Conservation (phyloP, 2,113 vertebrate genomes). For the Haplochromis vanheusdeni region DNA sequence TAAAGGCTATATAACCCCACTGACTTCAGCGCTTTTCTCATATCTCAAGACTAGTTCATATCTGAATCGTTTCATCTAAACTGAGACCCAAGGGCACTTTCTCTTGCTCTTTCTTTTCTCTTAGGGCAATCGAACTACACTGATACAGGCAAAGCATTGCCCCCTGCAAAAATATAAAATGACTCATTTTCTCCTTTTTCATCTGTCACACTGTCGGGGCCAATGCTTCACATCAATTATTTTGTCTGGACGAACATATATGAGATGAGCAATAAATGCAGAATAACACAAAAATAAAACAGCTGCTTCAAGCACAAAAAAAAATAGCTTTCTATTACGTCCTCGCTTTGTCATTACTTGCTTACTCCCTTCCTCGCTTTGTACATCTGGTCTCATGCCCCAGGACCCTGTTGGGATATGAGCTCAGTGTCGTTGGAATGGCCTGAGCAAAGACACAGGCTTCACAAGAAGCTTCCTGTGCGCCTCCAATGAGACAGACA, state of each 20-base stretch:
- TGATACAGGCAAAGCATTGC: not conserved
- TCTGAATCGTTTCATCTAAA: slow-evolving; percentile 41
- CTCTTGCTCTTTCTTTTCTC: slow-evolving; percentile 1
- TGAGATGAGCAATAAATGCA: not conserved
- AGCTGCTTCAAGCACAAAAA: slow-evolving; percentile 15
- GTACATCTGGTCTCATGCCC: slow-evolving; percentile 43
- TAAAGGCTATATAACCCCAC: slow-evolving; percentile 27
- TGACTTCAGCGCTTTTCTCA: slow-evolving; percentile 19
- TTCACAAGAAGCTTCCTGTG: slow-evolving; percentile 30
- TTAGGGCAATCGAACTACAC: not conserved
- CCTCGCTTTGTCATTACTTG: slow-evolving; percentile 13
- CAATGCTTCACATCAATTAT: not conserved
- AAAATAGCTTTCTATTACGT: not conserved
- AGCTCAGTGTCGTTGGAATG: slow-evolving; percentile 30
- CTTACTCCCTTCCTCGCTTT: not conserved
- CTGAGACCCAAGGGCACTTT: slow-evolving; percentile 16
- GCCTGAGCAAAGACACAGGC: slow-evolving; percentile 29
- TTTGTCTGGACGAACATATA: not conserved
- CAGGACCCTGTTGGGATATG: slow-evolving; percentile 41
- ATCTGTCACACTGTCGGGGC: slow-evolving; percentile 8
- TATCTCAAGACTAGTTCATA: slow-evolving; percentile 31
- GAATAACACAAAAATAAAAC: not conserved
- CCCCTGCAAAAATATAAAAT: not conserved
- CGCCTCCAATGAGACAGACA: slow-evolving; percentile 24
- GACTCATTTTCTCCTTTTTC: not conserved